Base-by-base conservation (phyloP, 2,888 invertebrate genomes). In the Opisthograptis luteolata region DNA sequence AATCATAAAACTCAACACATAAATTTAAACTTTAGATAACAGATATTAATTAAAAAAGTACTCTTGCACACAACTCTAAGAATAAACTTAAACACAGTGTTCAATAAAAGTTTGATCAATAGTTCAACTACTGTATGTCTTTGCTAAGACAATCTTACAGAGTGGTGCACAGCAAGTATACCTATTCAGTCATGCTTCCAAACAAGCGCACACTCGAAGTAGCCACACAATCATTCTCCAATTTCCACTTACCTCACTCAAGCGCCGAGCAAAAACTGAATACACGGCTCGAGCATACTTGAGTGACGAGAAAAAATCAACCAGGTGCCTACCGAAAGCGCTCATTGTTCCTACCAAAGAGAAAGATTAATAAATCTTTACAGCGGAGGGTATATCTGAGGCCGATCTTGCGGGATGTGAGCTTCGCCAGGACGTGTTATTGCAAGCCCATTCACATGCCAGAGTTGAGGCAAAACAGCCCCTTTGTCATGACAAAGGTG, bases 401-500 rank as follows among this genome's bases (percentile, higher is more conserved):
- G 76, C 79, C 85, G 89, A 89, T 90, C 89, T 87, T 76, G 87
- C 86, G 87, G 84, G 87, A 83, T 84, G 81, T 82, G 79, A 83
- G 84, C 84, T 82, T 76, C 55, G 76, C 79, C 83, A 78, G 84
- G 87, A 85, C 84, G 84, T 75, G 88, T 86, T 89, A 89, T 89
- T 87, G 88, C 87, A 80, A 82, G 84, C 84, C 89, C 80, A 89
- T 90, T 90, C 88, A 90, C 82, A 87, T 86, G 89, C 89, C 89
- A 89, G 79, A 75, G 81, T 79, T 79, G 78, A 85, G 83, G 81
- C 86, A 85, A 86, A 87, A 89, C 87, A 89, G 86, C 75, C 81
- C 82, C 76, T 88, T 90, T 90, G 89, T 90, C 79, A 85, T 88
- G 87, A 88, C 89, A 88, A 90, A 90, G 88, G 89, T 90, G 89